These are phyloP conservation scores for Potamarius usumacintae DNA, from an alignment of 2,113 vertebrate genomes.

Conservation along the genomic window DNA sequence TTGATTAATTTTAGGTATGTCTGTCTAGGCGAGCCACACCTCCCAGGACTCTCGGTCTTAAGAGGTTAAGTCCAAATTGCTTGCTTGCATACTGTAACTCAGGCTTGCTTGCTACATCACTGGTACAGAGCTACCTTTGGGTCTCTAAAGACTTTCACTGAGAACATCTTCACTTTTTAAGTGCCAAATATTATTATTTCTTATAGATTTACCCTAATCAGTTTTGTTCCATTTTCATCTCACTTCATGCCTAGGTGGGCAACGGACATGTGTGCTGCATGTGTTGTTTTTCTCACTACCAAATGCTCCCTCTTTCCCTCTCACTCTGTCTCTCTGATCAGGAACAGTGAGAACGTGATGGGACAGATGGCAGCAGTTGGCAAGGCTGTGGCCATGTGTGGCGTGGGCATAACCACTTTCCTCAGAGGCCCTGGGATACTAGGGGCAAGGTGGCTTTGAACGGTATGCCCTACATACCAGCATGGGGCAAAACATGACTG, in stretches of 20 bases:
- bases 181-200: not conserved
- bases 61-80: not conserved
- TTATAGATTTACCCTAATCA: not conserved
- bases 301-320: slow-evolving; percentile 42
- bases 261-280: slow-evolving; percentile 33
- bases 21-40: too few species aligned
- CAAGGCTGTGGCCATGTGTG: slow-evolving; percentile 49
- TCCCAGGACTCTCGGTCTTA: too few species aligned
- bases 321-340: slow-evolving; percentile 43
- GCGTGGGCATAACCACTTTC: slow-evolving; percentile 34
- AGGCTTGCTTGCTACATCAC: not conserved
- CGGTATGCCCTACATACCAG: slow-evolving; percentile 40
- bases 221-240: slow-evolving; percentile 14
- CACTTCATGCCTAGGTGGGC: slow-evolving; percentile 31
- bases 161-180: not conserved
- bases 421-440: slow-evolving; percentile 37
- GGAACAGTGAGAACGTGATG: slow-evolving; percentile 54
- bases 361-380: slow-evolving; percentile 61
- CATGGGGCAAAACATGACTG: slow-evolving; percentile 21
- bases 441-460: slow-evolving; percentile 32
- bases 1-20: too few species aligned
- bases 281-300: slow-evolving; percentile 53
- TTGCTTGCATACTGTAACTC: not conserved
- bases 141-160: not conserved
- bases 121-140: not conserved